A percentile compares a stretch with the other conserved stretches of the same genome.
phyloP scores from a whole-genome alignment of 2,113 vertebrate genomes.

The Sminthopsis crassicaudata region DNA sequence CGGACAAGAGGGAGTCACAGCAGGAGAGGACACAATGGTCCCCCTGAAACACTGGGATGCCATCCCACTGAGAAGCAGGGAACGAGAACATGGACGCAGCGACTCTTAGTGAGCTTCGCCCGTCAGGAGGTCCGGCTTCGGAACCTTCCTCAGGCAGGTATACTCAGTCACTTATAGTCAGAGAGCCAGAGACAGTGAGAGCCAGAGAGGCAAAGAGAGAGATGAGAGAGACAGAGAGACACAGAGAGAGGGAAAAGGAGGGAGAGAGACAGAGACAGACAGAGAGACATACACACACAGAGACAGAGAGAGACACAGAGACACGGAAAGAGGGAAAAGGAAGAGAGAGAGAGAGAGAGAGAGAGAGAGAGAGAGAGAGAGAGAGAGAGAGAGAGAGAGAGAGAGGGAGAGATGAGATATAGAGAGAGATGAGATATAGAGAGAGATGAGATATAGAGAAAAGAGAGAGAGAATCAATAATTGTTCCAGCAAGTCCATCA shows the following conservation, averaged over 20 bases:
- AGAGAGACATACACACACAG: no score
- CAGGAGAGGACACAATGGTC: not conserved
- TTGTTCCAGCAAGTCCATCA: not conserved
- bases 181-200: not conserved
- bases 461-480: not conserved
- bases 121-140: not conserved
- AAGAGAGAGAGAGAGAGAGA: no score
- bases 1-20: not conserved
- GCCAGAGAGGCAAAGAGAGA: no score
- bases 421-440: not conserved
- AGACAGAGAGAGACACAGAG: no score
- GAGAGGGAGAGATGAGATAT: fast-evolving
- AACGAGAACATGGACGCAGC: not conserved
- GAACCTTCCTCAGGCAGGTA: not conserved
- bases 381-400: fast-evolving
- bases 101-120: not conserved
- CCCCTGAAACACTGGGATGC: not conserved
- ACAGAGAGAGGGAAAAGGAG: no score
- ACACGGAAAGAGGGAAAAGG: no score
- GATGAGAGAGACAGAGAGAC: no score
- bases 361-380: fast-evolving
- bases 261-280: fast-evolving
- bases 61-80: not conserved
- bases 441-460: not conserved
- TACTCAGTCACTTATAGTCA: not conserved